These are phyloP conservation scores for silkworm (Bombyx mori) DNA, from an alignment of 1,140 invertebrate species.

Conservation along the genomic window ASM3026992v2 NC_085129.1:10629501-10630000, in stretches of 20 bases:
- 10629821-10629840: too few species aligned
- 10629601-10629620: slow-evolving; percentile 40
- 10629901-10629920: too few species aligned
- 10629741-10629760: slow-evolving; percentile 64
- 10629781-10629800: too few species aligned
- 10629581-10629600: slow-evolving; percentile 28
- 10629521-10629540: slow-evolving; percentile 65
- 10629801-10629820: too few species aligned
- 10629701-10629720: slow-evolving; percentile 68
- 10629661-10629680: slow-evolving; percentile 64
- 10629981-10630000: too few species aligned
- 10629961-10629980: too few species aligned
- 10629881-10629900: too few species aligned
- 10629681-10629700: slow-evolving; percentile 67
- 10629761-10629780: slow-evolving; percentile 40
- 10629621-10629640: slow-evolving; percentile 69
- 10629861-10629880: too few species aligned
- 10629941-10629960: too few species aligned
- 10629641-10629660: slow-evolving; percentile 70
- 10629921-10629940: too few species aligned
- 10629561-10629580: slow-evolving; percentile 69
- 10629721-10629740: slow-evolving; percentile 69
- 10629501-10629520: slow-evolving; percentile 69
- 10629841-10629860: too few species aligned
- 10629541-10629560: slow-evolving; percentile 70